Percentiles rank a stretch among this genome's conserved stretches.
Evolutionary conservation across 2,113 vertebrate species (phyloP).

Genomic region (Sisor rabdophorus): DNA sequence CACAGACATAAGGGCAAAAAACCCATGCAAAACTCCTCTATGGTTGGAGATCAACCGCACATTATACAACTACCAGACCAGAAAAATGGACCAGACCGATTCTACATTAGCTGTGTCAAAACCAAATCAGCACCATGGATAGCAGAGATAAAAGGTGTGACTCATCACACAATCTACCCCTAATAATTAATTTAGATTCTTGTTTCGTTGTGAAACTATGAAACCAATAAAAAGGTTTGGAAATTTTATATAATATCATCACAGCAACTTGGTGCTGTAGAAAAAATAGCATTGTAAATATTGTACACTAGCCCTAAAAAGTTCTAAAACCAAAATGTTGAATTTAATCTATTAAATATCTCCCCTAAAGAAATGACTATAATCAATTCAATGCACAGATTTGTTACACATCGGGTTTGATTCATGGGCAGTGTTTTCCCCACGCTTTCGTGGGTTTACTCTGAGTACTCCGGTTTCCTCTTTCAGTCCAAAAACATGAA

Average conservation of each 20-base stretch:
- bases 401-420: no score
- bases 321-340: neutral
- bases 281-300: neutral
- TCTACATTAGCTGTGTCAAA: neutral
- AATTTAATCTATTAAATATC: neutral
- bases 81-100: no score
- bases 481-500: no score
- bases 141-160: slow-evolving; percentile 22
- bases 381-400: neutral
- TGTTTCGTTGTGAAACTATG: neutral
- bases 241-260: neutral
- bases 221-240: neutral
- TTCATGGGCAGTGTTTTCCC: no score
- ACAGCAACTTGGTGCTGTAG: neutral
- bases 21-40: neutral
- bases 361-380: neutral
- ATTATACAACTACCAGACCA: no score
- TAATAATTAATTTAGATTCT: neutral
- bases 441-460: no score
- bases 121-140: slow-evolving; percentile 38
- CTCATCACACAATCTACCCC: neutral
- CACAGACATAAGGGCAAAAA: neutral
- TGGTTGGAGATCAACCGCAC: no score
- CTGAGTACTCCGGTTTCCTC: no score
- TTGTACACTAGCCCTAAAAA: neutral